Base-by-base conservation (phyloP, 1,140 invertebrate genomes). In the Bombus sylvicola region DNA sequence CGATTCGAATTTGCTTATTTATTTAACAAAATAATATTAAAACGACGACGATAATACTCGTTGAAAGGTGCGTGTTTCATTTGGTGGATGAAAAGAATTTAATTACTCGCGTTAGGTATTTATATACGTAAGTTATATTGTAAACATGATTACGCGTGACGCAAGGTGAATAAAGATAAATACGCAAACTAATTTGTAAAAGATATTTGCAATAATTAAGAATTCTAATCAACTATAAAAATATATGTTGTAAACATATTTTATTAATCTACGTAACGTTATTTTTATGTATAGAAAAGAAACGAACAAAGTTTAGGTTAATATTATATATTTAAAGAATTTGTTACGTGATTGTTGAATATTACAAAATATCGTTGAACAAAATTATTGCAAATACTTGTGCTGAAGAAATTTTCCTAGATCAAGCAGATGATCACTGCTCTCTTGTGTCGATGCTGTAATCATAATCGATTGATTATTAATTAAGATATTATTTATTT, bases 331-430 rank as follows among this genome's bases (percentile, higher is more conserved):
- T 74, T 74, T 74, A 34, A 25, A 10, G 5, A 34, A 74, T 28
- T 25, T 31, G 31, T 73, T 73, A n/a, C 2, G 4, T 1, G 15
- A 10, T 74, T 34, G 34, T 53, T 31, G 15, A 43, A 4, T 41
- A 71, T 28, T 41, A 15, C 25, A 28, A 41, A 13, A 13, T 41
- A 71, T 41, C 37, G 1, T 31, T 22, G 12, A 2, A 37, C 31
- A 22, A 13, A 53, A 59, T 78, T 78, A 79, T 84, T 84, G 76
- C 66, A 79, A 84, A 72, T 84, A 84, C 83, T 64, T 79, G 18
- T 4, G n/a, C 74, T 34, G 4, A 43, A 39, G 25, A 78, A 37
- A 79, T 64, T 72, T 64, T 84, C 3, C 3, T 43, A 47, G 31
- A 39, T 76, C 18, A 62, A 12, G 28, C 9, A 37, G 25, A 43